These are phyloP conservation scores for Xylocampa areola DNA, from an alignment of 2,888 invertebrate genomes.

Conservation along the genomic window DNA sequence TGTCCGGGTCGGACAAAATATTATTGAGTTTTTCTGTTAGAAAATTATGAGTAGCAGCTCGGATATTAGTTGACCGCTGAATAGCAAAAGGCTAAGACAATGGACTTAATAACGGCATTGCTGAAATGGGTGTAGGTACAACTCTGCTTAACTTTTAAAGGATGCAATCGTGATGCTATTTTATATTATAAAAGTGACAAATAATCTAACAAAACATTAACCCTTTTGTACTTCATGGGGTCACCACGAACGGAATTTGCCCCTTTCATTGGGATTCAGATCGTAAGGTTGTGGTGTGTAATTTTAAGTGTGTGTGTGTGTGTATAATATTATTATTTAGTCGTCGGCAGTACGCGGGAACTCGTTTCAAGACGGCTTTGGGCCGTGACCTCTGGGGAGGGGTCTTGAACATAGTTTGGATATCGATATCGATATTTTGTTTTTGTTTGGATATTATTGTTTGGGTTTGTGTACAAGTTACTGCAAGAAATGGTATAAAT, in stretches of 20 bases:
- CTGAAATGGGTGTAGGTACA: too few species aligned
- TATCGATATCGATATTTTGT: slow-evolving; percentile 61
- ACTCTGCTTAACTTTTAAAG: too few species aligned
- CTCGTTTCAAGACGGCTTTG: slow-evolving; percentile 80
- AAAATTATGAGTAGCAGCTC: too few species aligned
- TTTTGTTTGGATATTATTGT: background rate
- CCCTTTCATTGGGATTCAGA: slow-evolving; percentile 30
- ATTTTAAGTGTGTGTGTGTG: slow-evolving; percentile 65
- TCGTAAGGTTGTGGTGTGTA: slow-evolving; percentile 51
- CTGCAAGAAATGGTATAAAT: too few species aligned
- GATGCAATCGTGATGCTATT: too few species aligned
- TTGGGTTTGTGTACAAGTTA: background rate
- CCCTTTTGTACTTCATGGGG: slow-evolving; percentile 31
- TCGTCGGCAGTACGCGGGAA: slow-evolving; percentile 77
- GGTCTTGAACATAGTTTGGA: slow-evolving; percentile 24
- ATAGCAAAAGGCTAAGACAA: too few species aligned
- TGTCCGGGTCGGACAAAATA: too few species aligned
- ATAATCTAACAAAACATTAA: slow-evolving; percentile 24
- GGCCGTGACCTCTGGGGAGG: slow-evolving; percentile 87
- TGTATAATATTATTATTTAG: slow-evolving; percentile 83
- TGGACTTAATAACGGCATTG: too few species aligned
- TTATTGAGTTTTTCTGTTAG: too few species aligned
- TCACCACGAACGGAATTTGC: slow-evolving; percentile 54
- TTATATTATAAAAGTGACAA: too few species aligned
- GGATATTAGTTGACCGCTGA: too few species aligned